A percentile compares a stretch with the other conserved stretches of the same genome.
Conservation (phyloP, 2,797 vertebrate genomes). For the Arrhamphus sclerolepis region DNA sequence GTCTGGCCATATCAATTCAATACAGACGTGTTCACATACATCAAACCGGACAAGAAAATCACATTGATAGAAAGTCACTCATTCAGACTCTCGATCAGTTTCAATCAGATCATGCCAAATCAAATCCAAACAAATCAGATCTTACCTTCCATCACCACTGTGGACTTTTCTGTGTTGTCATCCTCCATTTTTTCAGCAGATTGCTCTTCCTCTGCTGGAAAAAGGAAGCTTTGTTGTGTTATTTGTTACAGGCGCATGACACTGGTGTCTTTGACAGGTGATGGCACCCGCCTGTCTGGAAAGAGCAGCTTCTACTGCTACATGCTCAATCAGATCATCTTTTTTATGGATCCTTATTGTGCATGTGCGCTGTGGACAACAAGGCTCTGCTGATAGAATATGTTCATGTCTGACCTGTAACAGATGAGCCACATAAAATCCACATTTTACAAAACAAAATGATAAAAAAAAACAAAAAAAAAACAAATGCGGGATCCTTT, state of each 20-base stretch:
- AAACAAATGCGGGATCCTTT: no score
- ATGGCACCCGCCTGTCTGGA: not conserved
- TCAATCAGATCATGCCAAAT: conserved; percentile 36
- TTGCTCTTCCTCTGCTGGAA: conserved; percentile 47
- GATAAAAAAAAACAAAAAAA: no score
- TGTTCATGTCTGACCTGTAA: no score
- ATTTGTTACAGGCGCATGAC: conserved; percentile 12
- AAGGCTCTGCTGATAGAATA: not conserved
- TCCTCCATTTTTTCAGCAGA: conserved; percentile 45
- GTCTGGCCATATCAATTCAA: conserved; percentile 33
- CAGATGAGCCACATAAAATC: no score
- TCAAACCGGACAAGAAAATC: conserved; percentile 19
- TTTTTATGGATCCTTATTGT: conserved; percentile 1
- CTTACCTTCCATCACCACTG: conserved; percentile 67
- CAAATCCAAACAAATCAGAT: conserved; percentile 31
- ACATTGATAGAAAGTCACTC: conserved; percentile 32
- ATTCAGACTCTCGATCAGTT: conserved; percentile 39
- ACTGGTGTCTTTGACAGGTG: conserved; percentile 3
- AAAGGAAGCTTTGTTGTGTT: conserved; percentile 22
- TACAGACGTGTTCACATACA: conserved; percentile 32
- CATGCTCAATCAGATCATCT: conserved; percentile 4
- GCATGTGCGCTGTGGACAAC: conserved; percentile 11
- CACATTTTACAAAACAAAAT: no score
- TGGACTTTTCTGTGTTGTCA: conserved; percentile 26
- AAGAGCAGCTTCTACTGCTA: not conserved